Percentiles rank a stretch among this genome's conserved stretches.
Evolutionary conservation across 2,888 invertebrate genomes (phyloP).

Genomic region (Melinaea marsaeus): DNA sequence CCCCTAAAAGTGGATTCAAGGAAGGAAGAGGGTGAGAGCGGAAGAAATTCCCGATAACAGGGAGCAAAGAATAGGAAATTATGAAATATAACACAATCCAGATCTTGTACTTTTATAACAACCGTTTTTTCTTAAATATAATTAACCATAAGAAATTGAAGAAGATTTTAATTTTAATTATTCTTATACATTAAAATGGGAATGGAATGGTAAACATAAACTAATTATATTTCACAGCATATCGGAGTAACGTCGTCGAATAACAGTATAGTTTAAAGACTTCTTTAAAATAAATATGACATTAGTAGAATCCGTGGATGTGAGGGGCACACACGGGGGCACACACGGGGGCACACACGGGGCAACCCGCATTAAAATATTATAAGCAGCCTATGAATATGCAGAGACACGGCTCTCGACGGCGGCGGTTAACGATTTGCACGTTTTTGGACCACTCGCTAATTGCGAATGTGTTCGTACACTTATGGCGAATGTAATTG

Average conservation of each 20-base stretch:
- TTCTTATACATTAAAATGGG: not conserved
- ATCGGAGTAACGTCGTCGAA: conserved; percentile 18
- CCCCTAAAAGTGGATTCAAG: conserved; percentile 64
- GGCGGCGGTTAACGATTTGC: conserved; percentile 74
- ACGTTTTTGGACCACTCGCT: conserved; percentile 76
- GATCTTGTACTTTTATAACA: conserved; percentile 52
- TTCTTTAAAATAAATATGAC: conserved; percentile 55
- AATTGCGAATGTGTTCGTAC: conserved; percentile 76
- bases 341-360: conserved; percentile 52
- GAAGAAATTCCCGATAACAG: conserved; percentile 71
- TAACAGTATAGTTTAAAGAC: conserved; percentile 27
- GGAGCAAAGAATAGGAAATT: conserved; percentile 67
- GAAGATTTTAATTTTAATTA: not conserved
- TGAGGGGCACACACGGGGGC: conserved; percentile 51
- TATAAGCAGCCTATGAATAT: conserved; percentile 78
- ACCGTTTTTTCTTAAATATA: conserved; percentile 35
- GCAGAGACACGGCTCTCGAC: conserved; percentile 72
- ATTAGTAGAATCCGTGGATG: conserved; percentile 67
- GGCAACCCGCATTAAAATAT: conserved; percentile 74
- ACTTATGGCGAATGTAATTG: conserved; percentile 75
- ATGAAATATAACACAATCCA: conserved; percentile 59
- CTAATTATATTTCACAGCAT: not conserved
- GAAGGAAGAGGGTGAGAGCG: conserved; percentile 68
- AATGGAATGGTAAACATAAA: no score
- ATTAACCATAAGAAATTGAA: conserved; percentile 23